Evolutionary conservation across 2,113 vertebrate genomes (phyloP), one percentile per base, ranked within the genome.

Genomic region (Microcebus tavaratra): DNA sequence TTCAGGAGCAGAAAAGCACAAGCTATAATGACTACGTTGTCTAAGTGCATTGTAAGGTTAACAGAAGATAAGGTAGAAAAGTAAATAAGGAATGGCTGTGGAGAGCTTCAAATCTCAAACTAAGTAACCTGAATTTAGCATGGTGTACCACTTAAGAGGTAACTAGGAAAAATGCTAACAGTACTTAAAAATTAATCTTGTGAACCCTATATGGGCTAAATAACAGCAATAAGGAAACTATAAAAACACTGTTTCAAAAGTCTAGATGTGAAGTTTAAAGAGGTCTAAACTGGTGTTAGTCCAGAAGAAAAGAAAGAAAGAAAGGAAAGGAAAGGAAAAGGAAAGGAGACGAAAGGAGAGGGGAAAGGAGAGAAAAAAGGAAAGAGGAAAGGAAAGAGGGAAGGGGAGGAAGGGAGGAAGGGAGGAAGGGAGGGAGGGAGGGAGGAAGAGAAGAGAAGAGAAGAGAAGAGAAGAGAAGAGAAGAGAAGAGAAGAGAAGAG

Each of bases 111-210:
- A 76, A 42, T 79, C 20, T 80, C 42, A 65, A 72, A 48, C 17
- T 67, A 88, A 70, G 23, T 53, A 88, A 73, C 18, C n/a, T 50
- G 57, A 93, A 75, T 36, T 90, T 48, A 75, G 57, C 29, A 76
- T 34, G 14, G 25, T 23, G 2, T 63, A 63, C 4, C 84, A 88
- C 17, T 70, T 53, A 93, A 50, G 14, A 18, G 78, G 6, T 75
- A 89, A 70, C 5, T 13, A 48, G 42, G 31, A 73, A 91, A 65
- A 68, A 91, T 55, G 68, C 9, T 15, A 65, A 91, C 5, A 80
- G 31, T 85, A 90, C 27, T 88, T 92, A 84, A 91, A 96, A 88
- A 73, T 78, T 55, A 63, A 91, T 57, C 39, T 76, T 90, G 7
- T 73, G 18, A 90, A 36, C 25, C 89, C 6, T 50, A 70, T 3